Percentiles rank a stretch among this genome's conserved stretches.
These are phyloP conservation scores for Cotesia chilonis DNA, from an alignment of 1,140 invertebrate genomes.

Conservation along the genomic window DNA sequence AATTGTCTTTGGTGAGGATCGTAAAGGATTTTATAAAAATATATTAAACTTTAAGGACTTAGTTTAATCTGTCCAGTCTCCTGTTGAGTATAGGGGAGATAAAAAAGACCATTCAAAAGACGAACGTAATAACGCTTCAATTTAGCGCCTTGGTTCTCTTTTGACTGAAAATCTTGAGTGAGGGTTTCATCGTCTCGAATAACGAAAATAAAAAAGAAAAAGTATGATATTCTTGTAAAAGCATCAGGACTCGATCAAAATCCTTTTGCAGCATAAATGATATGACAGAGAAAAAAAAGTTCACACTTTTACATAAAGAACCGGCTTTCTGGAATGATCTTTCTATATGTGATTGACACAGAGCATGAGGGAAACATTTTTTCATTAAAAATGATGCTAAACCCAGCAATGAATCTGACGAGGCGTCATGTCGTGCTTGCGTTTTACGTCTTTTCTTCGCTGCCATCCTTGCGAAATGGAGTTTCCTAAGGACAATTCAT, in stretches of 20 bases:
- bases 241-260: not conserved
- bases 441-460: slow-evolving; percentile 41
- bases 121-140: slow-evolving; percentile 25
- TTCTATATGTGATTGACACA: not conserved
- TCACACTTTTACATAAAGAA: not conserved
- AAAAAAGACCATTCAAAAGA: slow-evolving; percentile 6
- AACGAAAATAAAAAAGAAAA: not conserved
- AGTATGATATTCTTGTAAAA: not conserved
- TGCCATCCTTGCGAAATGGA: slow-evolving; percentile 45
- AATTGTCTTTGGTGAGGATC: slow-evolving; percentile 7
- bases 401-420: slow-evolving; percentile 40
- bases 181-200: slow-evolving; percentile 14
- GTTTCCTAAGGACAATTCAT: slow-evolving; percentile 39
- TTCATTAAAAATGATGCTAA: slow-evolving; percentile 51
- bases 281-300: not conserved
- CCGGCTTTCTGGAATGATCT: slow-evolving; percentile 1
- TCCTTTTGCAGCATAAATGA: slow-evolving; percentile 11
- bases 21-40: not conserved
- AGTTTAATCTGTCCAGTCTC: slow-evolving; percentile 17
- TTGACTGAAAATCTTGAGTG: not conserved
- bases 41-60: slow-evolving; percentile 26
- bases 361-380: slow-evolving; percentile 32
- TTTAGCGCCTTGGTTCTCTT: slow-evolving; percentile 13
- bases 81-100: not conserved
- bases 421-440: slow-evolving; percentile 34